Evolutionary conservation across 1,140 invertebrate species (phyloP), one percentile per base, ranked within the genome.

Genomic region (Hesperophylax magnus): DNA sequence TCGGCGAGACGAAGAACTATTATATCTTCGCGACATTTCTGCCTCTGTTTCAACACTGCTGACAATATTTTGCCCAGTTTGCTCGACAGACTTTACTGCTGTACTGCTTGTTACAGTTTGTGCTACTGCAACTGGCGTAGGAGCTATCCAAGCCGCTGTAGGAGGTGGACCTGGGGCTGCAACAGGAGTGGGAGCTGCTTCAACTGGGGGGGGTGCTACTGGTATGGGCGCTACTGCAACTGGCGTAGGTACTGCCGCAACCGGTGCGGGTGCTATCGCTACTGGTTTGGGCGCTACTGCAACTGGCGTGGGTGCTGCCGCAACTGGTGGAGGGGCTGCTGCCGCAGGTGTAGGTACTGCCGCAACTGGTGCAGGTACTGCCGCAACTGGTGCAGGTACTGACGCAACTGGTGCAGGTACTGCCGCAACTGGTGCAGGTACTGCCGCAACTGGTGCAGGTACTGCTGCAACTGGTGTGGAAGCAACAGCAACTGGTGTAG

Each of bases 21-120:
- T 90, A 85, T 91, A 93, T 85, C 91, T 87, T 63, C 87, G 89
- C 76, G 91, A 92, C 91, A 93, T 93, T 67, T 93, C 90, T 86
- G 89, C 88, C 81, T 86, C 86, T 81, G 86, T 88, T 86, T 89
- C 89, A 76, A 88, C 87, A 77, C 84, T 79, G 85, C 86, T 86
- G 86, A 87, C 87, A 88, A 79, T 54, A 81, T 27, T 52, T 78
- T 77, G 78, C 39, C 75, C 81, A 83, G 76, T 65, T 83, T 83
- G 78, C 56, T 80, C 60, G 9, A 77, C 20, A 65, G 56, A 20
- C 31, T 60, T 76, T 34, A 39, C 39, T 22, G 7, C 20, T 58
- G 53, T 8, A 60, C 4, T 34, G 56, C 69, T 77, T 65, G 72
- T 56, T 14, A 8, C 85, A 20, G 81, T 84, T 47, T 81, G 53